Evolutionary conservation across 2,888 invertebrate genomes (phyloP).

Genomic region (Nomada flava): DNA sequence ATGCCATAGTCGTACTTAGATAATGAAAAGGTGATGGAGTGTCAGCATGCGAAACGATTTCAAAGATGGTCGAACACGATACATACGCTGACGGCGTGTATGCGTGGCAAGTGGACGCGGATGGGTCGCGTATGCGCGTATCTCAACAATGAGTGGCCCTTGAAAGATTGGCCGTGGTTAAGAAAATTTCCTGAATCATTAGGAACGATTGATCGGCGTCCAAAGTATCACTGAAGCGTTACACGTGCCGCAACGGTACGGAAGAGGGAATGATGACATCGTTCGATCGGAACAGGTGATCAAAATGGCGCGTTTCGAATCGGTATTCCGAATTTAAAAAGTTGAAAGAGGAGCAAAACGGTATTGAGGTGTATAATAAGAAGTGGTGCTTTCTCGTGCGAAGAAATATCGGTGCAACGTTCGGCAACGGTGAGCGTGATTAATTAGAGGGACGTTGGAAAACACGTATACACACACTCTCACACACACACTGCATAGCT

Average conservation of each 20-base stretch:
- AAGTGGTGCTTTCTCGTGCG: constrained; percentile 76
- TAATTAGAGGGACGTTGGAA: constrained; percentile 51
- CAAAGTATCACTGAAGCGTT: constrained; percentile 5
- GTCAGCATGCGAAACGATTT: neutral
- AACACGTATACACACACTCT: constrained; percentile 6
- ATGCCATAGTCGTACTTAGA: constrained; percentile 66
- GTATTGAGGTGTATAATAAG: constrained; percentile 71
- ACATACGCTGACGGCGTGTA: constrained; percentile 7
- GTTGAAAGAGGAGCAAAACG: constrained; percentile 13
- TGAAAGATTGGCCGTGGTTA: neutral
- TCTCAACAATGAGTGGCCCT: constrained; percentile 73
- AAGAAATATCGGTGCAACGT: constrained; percentile 62
- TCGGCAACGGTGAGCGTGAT: constrained; percentile 59
- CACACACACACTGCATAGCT: constrained; percentile 60
- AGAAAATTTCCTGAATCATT: neutral
- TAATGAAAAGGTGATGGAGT: constrained; percentile 2
- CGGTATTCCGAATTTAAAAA: constrained; percentile 57
- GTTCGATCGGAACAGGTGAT: neutral
- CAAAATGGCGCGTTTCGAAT: constrained; percentile 37
- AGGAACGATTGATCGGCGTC: constrained; percentile 7
- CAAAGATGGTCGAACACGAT: constrained; percentile 29
- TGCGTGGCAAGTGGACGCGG: constrained; percentile 35
- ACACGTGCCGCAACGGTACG: neutral
- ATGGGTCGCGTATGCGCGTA: constrained; percentile 31
- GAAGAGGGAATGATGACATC: neutral